phyloP scores from a whole-genome alignment of 2,113 vertebrate genomes.

The Protomyctophum bolini region DNA sequence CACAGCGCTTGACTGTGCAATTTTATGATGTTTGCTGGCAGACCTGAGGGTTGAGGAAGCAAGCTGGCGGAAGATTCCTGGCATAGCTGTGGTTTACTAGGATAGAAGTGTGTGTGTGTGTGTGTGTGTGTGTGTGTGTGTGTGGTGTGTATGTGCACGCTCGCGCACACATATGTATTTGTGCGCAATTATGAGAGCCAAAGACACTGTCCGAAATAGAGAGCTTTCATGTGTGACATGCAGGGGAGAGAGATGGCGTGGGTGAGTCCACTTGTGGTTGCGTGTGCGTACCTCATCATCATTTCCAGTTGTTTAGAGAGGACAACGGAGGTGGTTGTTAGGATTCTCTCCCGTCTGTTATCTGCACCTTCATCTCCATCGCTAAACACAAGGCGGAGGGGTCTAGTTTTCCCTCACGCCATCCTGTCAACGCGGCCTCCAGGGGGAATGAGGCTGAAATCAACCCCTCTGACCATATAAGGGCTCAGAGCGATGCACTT shows the following conservation, averaged over 20 bases:
- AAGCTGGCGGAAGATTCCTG: conserved; percentile 60
- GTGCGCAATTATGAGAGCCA: background rate
- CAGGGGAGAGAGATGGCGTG: background rate
- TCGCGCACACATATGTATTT: background rate
- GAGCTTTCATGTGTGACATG: no score
- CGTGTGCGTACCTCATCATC: conserved; percentile 17
- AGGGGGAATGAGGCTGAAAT: conserved; percentile 44
- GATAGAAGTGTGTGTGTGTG: conserved; percentile 26
- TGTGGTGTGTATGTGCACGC: background rate
- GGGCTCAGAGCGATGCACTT: conserved; percentile 15
- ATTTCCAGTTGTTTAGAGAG: conserved; percentile 63
- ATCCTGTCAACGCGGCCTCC: conserved; percentile 49
- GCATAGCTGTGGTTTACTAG: conserved; percentile 58
- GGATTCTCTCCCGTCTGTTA: conserved; percentile 47
- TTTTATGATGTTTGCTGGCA: conserved; percentile 72
- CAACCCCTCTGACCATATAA: conserved; percentile 38
- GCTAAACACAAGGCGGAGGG: conserved; percentile 56
- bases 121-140: conserved; percentile 1
- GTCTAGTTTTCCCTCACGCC: conserved; percentile 50
- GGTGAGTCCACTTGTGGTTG: conserved; percentile 14
- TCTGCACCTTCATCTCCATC: conserved; percentile 51
- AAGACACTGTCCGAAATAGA: no score
- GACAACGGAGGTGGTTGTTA: conserved; percentile 53
- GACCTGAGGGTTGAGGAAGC: conserved; percentile 43
- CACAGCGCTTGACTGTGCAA: conserved; percentile 38